phyloP scores from a whole-genome alignment of 1,140 invertebrate genomes.

The Drosophila fuyamai region DNA sequence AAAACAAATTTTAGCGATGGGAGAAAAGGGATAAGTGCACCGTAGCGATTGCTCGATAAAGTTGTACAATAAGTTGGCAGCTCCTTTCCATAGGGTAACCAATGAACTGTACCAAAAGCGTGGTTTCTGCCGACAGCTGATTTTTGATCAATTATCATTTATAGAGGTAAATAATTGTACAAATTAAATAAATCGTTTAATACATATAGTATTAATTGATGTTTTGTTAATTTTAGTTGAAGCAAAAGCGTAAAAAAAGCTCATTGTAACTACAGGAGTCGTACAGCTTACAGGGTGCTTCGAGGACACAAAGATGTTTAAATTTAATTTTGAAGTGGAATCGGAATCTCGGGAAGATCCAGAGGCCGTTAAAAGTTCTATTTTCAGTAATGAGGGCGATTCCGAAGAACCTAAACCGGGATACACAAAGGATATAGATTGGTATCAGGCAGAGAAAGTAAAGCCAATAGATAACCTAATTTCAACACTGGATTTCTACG shows the following conservation, averaged over 20 bases:
- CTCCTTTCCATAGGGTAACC: neutral
- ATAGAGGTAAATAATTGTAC: neutral
- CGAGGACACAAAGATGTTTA: constrained; percentile 71
- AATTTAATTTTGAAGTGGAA: constrained; percentile 86
- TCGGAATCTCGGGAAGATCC: constrained; percentile 56
- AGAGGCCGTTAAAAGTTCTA: constrained; percentile 29
- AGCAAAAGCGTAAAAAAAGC: neutral
- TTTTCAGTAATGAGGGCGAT: constrained; percentile 25
- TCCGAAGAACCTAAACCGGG: neutral
- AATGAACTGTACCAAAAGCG: constrained; percentile 5
- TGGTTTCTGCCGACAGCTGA: constrained; percentile 18
- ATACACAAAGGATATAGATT: constrained; percentile 44
- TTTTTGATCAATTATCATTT: neutral
- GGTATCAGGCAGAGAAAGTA: constrained; percentile 68
- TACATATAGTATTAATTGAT: neutral
- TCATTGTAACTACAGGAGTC: neutral
- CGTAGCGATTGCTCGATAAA: neutral
- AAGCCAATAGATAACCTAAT: constrained; percentile 36
- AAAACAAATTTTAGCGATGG: constrained; percentile 46
- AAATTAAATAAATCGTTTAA: neutral
- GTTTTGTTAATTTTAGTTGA: neutral
- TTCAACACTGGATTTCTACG: constrained; percentile 80
- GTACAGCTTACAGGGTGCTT: constrained; percentile 4
- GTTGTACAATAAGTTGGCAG: neutral
- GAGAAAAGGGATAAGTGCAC: neutral